phyloP scores from a whole-genome alignment of 37 sponge, comb jelly and placozoan species.

The Amphimedon queenslandica region DNA sequence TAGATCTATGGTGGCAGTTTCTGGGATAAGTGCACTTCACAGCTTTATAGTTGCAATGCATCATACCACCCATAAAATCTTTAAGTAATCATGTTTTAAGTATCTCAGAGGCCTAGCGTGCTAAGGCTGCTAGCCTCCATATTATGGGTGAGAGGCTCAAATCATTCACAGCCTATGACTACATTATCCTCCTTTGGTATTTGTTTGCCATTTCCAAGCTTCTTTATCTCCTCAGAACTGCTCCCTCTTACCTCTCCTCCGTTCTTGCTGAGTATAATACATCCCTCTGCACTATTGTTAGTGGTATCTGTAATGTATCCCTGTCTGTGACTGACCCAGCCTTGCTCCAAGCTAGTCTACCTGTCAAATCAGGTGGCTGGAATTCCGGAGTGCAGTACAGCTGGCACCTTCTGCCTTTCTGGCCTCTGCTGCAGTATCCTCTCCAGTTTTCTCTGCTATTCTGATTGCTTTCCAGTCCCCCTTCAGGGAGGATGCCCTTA shows the following conservation, averaged over 20 bases:
- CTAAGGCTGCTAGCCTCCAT: conserved; percentile 8
- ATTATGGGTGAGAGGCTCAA: conserved; percentile 4
- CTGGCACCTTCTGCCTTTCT: conserved; percentile 51
- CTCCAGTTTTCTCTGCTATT: conserved; percentile 10
- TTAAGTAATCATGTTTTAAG: no score
- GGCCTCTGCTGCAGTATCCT: conserved; percentile 48
- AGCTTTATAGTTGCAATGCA: no score
- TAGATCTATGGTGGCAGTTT: no score
- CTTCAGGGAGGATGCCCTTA: background rate
- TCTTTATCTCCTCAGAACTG: conserved; percentile 28
- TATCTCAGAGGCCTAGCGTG: no score
- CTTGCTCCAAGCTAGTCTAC: conserved; percentile 49
- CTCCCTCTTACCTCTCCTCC: conserved; percentile 26
- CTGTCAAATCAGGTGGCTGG: conserved; percentile 41
- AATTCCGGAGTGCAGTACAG: conserved; percentile 28
- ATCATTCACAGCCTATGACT: no score
- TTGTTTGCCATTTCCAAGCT: conserved; percentile 46
- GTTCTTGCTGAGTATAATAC: conserved; percentile 6
- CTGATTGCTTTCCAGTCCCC: conserved; percentile 23
- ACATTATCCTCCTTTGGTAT: no score
- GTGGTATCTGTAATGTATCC: conserved; percentile 15
- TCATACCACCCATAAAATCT: no score
- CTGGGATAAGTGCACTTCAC: no score
- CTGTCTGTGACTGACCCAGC: conserved; percentile 15
- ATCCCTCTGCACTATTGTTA: conserved; percentile 13